phyloP scores from a whole-genome alignment of 2,113 vertebrate genomes.

The Chionis minor region DNA sequence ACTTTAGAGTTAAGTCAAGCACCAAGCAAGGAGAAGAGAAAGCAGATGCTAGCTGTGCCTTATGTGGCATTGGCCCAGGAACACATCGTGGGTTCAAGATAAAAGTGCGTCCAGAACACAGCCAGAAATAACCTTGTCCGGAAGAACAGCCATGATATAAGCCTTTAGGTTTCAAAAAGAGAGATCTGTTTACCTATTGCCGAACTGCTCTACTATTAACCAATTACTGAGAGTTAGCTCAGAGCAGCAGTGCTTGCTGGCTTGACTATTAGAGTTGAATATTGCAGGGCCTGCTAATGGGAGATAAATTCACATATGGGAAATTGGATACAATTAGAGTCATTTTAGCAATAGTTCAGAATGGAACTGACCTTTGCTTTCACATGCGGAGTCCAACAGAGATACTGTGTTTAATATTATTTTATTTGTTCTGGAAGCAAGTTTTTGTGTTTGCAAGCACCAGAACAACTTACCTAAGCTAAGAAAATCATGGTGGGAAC shows the following conservation, averaged over 20 bases:
- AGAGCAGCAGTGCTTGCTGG: conserved; percentile 55
- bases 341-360: background rate
- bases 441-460: background rate
- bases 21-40: background rate
- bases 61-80: background rate
- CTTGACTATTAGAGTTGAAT: conserved; percentile 1
- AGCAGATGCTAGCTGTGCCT: background rate
- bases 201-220: conserved; percentile 27
- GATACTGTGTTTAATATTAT: background rate
- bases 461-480: background rate
- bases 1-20: background rate
- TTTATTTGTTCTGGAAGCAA: background rate
- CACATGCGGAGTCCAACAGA: background rate
- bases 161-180: background rate
- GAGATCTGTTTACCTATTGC: background rate
- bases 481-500: fast-evolving
- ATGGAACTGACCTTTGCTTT: conserved; percentile 31
- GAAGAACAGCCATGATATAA: background rate
- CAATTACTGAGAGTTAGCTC: conserved; percentile 54
- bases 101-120: background rate
- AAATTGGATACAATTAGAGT: conserved; percentile 37
- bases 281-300: conserved; percentile 6
- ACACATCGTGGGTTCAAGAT: fast-evolving
- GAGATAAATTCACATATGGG: background rate
- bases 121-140: conserved; percentile 1